These are phyloP conservation scores for Chaetura pelagica DNA, from an alignment of 2,113 vertebrate genomes.

Conservation along the genomic window DNA sequence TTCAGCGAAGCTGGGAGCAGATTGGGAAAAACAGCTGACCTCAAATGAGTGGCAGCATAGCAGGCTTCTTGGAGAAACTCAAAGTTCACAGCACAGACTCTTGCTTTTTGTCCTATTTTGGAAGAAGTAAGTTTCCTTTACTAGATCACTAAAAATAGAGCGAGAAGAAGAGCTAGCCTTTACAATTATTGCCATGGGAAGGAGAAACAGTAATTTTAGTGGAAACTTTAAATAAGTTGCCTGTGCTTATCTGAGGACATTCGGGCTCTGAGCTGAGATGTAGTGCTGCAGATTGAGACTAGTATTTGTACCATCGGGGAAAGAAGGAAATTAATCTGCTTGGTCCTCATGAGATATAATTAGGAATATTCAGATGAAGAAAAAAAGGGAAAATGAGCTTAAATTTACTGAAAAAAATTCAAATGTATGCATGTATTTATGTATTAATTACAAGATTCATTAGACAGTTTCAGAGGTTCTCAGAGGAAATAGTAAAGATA, in stretches of 20 bases:
- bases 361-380: neutral
- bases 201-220: neutral
- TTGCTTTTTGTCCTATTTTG: neutral
- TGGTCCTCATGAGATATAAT: neutral
- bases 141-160: neutral
- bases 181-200: neutral
- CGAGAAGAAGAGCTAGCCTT: neutral
- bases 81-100: neutral
- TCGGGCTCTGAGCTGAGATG: neutral
- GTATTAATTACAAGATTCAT: neutral
- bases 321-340: neutral
- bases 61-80: neutral
- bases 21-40: neutral
- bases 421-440: neutral
- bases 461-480: neutral
- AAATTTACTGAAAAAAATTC: neutral
- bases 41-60: neutral
- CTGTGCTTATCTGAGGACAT: neutral
- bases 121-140: neutral
- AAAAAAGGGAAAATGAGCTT: neutral
- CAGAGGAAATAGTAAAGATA: neutral
- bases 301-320: neutral
- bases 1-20: neutral
- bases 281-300: neutral
- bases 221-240: neutral